phyloP scores from a whole-genome alignment of 2,797 vertebrate genomes.

The Rhinogobio ventralis region DNA sequence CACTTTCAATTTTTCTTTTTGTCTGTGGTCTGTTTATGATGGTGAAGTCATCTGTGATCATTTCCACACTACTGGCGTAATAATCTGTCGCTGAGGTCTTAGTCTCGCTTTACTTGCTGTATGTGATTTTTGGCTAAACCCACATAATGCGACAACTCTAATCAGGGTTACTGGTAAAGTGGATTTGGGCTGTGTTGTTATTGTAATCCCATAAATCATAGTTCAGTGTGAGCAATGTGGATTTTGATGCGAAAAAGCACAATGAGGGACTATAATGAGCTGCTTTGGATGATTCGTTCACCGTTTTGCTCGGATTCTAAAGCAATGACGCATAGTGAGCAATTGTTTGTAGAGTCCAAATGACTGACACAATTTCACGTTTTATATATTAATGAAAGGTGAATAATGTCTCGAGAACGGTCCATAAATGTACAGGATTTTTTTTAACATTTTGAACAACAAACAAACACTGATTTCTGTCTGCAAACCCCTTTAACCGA shows the following conservation, averaged over 20 bases:
- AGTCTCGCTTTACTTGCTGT: conserved; percentile 18
- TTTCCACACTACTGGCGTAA: conserved; percentile 7
- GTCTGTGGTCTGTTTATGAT: background rate
- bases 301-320: background rate
- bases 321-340: background rate
- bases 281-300: background rate
- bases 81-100: conserved; percentile 6
- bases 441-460: background rate
- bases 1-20: background rate
- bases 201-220: conserved; percentile 40
- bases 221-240: background rate
- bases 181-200: conserved; percentile 31
- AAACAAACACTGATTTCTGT: conserved; percentile 23
- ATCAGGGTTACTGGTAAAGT: conserved; percentile 42
- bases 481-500: background rate
- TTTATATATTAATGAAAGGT: conserved; percentile 7
- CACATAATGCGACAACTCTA: conserved; percentile 20
- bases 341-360: background rate
- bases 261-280: background rate
- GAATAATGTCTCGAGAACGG: background rate
- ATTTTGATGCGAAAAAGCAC: conserved; percentile 19
- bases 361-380: background rate
- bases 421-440: background rate
- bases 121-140: conserved; percentile 26
- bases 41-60: conserved; percentile 17